Evolutionary conservation across 2,113 vertebrate species (phyloP).

Genomic region (Gyps fulvus): DNA sequence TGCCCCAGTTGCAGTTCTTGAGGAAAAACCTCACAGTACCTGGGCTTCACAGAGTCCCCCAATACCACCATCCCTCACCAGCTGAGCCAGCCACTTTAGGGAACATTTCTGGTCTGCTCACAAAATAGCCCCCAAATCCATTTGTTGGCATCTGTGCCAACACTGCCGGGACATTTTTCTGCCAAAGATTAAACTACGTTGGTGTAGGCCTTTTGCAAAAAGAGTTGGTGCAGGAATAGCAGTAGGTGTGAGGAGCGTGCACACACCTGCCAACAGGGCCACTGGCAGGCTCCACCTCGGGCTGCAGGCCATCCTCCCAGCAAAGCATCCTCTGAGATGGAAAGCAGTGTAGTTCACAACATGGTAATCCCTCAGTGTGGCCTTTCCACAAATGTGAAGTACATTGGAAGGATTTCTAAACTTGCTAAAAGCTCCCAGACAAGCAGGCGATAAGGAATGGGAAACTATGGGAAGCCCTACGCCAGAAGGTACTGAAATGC

Average conservation of each 20-base stretch:
- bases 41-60: background rate
- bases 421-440: background rate
- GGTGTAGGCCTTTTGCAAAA: background rate
- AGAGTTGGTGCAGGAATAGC: background rate
- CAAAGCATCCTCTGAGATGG: background rate
- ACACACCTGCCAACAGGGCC: accelerated
- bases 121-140: background rate
- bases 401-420: background rate
- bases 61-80: background rate
- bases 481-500: background rate
- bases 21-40: background rate
- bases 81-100: background rate
- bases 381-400: background rate
- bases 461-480: background rate
- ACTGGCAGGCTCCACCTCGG: background rate
- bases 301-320: background rate
- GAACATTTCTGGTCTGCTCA: background rate
- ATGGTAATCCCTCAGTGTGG: background rate
- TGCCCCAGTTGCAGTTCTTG: background rate
- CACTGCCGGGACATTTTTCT: background rate
- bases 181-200: background rate
- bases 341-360: background rate
- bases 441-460: background rate
- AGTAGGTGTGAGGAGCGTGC: background rate
- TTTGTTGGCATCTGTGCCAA: background rate